Percentiles rank a stretch among this genome's conserved stretches.
These are phyloP conservation scores for Penaeus japonicus DNA, from an alignment of 1,140 invertebrate species.

Conservation along the genomic window DNA sequence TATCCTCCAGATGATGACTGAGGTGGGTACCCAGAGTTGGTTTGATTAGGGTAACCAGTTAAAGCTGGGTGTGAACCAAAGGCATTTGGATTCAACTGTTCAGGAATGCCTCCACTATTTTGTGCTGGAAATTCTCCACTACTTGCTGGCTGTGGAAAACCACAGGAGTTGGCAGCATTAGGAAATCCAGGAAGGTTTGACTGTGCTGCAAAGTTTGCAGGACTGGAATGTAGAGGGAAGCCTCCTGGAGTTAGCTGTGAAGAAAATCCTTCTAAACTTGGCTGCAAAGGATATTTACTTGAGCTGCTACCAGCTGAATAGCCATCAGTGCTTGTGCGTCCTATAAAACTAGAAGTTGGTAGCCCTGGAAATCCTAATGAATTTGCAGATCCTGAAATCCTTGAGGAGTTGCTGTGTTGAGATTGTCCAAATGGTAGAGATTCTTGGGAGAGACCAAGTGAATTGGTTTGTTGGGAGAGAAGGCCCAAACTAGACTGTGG, in stretches of 20 bases:
- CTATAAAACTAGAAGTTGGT: conserved; percentile 26
- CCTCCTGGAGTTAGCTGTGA: conserved; percentile 30
- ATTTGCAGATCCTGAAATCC: conserved; percentile 2
- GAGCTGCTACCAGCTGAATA: conserved; percentile 14
- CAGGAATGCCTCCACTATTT: no score
- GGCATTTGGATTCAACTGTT: no score
- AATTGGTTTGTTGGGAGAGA: background rate
- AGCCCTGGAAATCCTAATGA: conserved; percentile 10
- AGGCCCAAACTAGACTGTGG: conserved; percentile 15
- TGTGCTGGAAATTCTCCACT: background rate
- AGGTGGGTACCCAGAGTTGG: conserved; percentile 1
- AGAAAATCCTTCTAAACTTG: conserved; percentile 17
- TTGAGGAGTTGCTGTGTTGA: background rate
- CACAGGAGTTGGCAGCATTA: background rate
- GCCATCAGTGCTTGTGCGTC: conserved; percentile 9
- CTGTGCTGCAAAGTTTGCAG: conserved; percentile 20
- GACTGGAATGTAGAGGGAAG: background rate
- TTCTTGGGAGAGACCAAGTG: background rate
- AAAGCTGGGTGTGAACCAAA: no score
- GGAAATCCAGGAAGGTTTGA: conserved; percentile 21
- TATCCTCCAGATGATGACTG: conserved; percentile 8
- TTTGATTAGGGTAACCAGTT: background rate
- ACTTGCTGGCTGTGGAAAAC: conserved; percentile 6
- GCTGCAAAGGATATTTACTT: conserved; percentile 20
- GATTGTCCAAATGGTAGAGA: background rate